Evolutionary conservation across 2,797 vertebrate genomes (phyloP).

Genomic region (Catharus ustulatus): DNA sequence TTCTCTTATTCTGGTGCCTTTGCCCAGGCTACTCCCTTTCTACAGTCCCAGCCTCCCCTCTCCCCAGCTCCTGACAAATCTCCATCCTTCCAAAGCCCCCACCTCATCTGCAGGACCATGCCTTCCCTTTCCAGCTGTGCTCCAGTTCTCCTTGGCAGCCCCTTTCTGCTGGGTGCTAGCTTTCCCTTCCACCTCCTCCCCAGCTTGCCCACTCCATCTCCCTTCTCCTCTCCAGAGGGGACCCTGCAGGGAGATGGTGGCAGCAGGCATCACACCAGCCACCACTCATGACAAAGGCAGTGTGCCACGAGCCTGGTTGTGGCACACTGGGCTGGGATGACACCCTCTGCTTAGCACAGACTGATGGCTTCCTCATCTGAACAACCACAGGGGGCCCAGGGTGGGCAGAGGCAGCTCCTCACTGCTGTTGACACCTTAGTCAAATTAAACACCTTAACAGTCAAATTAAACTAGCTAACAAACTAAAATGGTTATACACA

Average conservation of each 20-base stretch:
- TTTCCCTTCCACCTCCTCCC: not conserved
- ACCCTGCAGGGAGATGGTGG: not conserved
- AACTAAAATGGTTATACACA: not conserved
- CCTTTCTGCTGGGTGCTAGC: not conserved
- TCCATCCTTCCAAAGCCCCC: not conserved
- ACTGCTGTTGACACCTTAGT: not conserved
- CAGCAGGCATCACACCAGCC: not conserved
- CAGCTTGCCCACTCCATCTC: not conserved
- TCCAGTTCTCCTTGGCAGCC: not conserved
- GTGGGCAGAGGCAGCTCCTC: not conserved
- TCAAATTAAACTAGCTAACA: not conserved
- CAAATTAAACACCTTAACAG: not conserved
- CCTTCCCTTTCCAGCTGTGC: not conserved
- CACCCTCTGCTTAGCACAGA: not conserved
- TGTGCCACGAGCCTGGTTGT: not conserved
- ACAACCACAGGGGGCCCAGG: not conserved
- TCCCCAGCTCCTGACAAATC: not conserved
- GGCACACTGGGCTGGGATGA: not conserved
- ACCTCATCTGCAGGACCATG: not conserved
- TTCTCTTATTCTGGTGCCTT: not conserved
- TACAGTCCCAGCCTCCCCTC: not conserved
- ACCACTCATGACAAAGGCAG: not conserved
- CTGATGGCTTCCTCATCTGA: rapidly evolving
- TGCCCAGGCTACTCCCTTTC: not conserved
- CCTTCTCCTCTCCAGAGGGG: rapidly evolving